Evolutionary conservation across 2,113 vertebrate genomes (phyloP), one percentile per base, ranked within the genome.

Genomic region (Theropithecus gelada): DNA sequence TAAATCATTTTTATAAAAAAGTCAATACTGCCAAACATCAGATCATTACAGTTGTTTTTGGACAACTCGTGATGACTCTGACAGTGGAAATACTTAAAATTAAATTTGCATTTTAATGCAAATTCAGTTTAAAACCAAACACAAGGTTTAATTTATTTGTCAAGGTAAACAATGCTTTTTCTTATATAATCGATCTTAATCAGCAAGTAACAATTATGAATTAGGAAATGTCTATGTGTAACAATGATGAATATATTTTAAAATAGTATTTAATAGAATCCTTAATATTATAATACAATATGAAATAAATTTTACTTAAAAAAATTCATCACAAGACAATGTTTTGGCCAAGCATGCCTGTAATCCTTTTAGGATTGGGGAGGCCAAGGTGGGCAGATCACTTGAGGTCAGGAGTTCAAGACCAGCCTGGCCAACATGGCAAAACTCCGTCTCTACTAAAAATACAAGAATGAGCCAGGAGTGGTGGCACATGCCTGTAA

Each of bases 141-240:
- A 70, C 5, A 83, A 94, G 27, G 48, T 93, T 93, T 72, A 72
- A 81, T 38, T 66, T 27, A 61, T 55, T 52, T 75, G 7, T 64
- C 52, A 91, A 88, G 84, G 70, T 78, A 80, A 97, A 83, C 7
- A 40, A 84, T 52, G 55, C 48, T 52, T 92, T 88, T 48, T 90
- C 86, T 85, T 96, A 81, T 4, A 89, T 75, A 90, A 93, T 3
- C 75, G 38, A 59, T 82, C 23, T 80, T 68, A 68, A 93, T 61
- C 25, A 88, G 11, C 32, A 96, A 88, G 38, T n/a, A 88, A 93
- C n/a, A 97, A 78, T 89, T 83, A 94, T 85, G 17, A 82, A 64
- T 82, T 70, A 82, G n/a, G 9, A 93, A 91, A 90, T 72, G 5
- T 64, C 59, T 90, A 84, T 68, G 16, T 43, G 86, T 38, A 25